Evolutionary conservation across 2,113 vertebrate genomes (phyloP), one percentile per base, ranked within the genome.

Genomic region (Porphyrio hochstetteri): DNA sequence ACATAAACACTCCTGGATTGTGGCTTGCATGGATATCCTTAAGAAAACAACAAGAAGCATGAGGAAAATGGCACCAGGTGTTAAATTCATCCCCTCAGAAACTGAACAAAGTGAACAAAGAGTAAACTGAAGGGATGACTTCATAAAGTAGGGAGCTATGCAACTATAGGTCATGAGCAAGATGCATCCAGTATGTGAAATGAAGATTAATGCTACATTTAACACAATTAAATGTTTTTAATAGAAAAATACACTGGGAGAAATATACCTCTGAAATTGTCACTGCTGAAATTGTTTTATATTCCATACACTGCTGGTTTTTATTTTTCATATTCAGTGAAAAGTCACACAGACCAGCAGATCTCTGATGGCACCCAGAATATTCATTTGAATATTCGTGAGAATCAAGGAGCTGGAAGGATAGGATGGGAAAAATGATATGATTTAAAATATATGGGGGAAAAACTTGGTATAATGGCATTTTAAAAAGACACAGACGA

Each of bases 401-500:
- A 92, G 78, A 90, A 70, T 59, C 24, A 91, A 59, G 59, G 42
- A 50, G 23, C 29, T 65, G 64, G 59, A 90, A 93, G 70, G 36
- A 85, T 40, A 82, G n/a, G 48, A 82, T 87, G 81, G 86, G 93
- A 87, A 95, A 95, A 76, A 80, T 83, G 59, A 82, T 80, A 35
- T 42, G 61, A 86, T 35, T 60, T 94, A 86, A 95, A 94, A 88
- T 83, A 94, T 94, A 89, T 50, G 20, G 23, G 33, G 9, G 18
- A 88, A 76, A 92, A 93, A 77, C 33, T 50, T n/a, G 40, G 23
- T 56, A n/a, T 80, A 86, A 95, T 69, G 63, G 28, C 13, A 74
- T 91, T 95, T 96, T 91, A 93, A 96, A 93, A 92, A 56, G 72
- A 96, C 63, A 55, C 94, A 96, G 84, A 76, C 92, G 92, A 92